Evolutionary conservation across 30 jellyfish, hydroid and myxozoan species (phyloP), one percentile per base, ranked within the genome.

Genomic region (Clytia hemisphaerica): DNA sequence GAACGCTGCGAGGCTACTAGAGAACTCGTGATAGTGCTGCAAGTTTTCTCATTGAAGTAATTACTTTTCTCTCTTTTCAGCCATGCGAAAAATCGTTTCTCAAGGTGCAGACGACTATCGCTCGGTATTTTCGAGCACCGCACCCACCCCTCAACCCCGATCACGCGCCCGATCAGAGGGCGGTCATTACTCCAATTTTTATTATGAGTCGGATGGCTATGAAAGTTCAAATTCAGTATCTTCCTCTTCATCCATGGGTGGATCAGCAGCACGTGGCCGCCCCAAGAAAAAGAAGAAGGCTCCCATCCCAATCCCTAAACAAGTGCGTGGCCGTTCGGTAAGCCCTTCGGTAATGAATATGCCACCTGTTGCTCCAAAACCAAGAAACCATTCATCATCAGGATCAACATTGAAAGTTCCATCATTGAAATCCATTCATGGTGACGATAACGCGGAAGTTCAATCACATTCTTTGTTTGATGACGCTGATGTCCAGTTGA

Each of bases 261-360:
- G 70, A 5, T 16, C 26, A 22, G 26, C 26, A 7, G 67, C 70
- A 65, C 72, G 70, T 9, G 53, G 84, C 21, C 61, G 77, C 27
- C 28, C 79, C 15, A 60, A 72, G 42, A 36, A 71, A 21, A 67
- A 68, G 83, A 77, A 76, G 70, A 77, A 72, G 68, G 79, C 94
- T 7, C 94, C 94, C 2, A 84, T 72, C n/a, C 95, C 95, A 12
- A 68, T 71, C 6, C 95, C 95, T 45, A 60, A 79, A 31, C 61
- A 66, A 47, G 24, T 35, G 12, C 26, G 78, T n/a, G 93, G 93
- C 0, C 69, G 93, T 12, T 84, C 93, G 2, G 89, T 65, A 51
- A 84, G 93, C 38, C 95, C 95, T 18, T 45, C 93, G 6, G 27
- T 37, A 18, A 61, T 25, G n/a, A 55, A 25, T 4, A 59, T 54